Base-by-base conservation (phyloP, 2,797 vertebrate species). In the Diglossa cyanea region DNA sequence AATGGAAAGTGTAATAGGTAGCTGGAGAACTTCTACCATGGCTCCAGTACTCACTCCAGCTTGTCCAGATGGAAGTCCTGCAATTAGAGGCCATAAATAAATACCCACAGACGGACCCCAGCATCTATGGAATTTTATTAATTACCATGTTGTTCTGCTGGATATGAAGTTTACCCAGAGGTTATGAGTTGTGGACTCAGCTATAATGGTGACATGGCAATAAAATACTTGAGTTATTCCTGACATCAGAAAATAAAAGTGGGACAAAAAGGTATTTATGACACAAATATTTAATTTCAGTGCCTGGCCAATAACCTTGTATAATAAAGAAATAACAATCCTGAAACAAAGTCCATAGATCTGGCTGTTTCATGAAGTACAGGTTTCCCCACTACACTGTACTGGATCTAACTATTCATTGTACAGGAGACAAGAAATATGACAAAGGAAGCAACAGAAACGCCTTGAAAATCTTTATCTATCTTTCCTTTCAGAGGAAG, bases 281-380 rank as follows among this genome's bases (percentile, higher is more conserved):
- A 60, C 45, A 88, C 61, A 87, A 96, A 91, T 79, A 86, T 40
- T 86, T 90, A 55, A 67, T 86, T 72, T 83, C 55, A 53, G n/a
- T 47, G 45, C 21, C 48, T 82, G 73, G 9, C 42, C 67, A 77
- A 61, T 58, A 77, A 63, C 68, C 40, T 42, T 79, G 21, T 26
- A 33, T 42, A 73, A 74, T 44, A 74, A 90, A 80, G 51, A 94
- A 89, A 54, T 33, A 76, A 3, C 9, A 66, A 17, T 21, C 26
- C 44, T 75, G 68, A 91, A 93, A 85, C 30, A 39, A 76, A 90
- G 47, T 33, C 39, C 54, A 47, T 9, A 61, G 72, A 71, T 47
- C 39, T 82, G 74, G 7, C 50, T 79, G 40, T 45, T 73, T 42
- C 9, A 10, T 65, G 73, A 88, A 62, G n/a, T 13, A 53, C 19